Percentiles rank a stretch among this genome's conserved stretches.
These are phyloP conservation scores for Spea hammondii DNA, from an alignment of 2,797 vertebrate genomes.

Conservation along the genomic window DNA sequence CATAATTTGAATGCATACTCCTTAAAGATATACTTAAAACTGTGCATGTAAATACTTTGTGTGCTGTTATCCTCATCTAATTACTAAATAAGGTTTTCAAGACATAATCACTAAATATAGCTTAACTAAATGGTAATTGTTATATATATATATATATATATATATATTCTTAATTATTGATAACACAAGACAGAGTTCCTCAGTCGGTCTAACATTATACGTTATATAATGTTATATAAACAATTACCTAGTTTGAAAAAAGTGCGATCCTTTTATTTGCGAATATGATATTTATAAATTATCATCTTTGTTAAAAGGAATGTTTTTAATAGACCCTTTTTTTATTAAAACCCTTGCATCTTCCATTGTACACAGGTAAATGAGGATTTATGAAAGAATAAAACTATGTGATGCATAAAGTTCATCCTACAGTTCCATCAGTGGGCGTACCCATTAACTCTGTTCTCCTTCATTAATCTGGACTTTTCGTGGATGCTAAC, in stretches of 20 bases:
- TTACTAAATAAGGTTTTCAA: too few species aligned
- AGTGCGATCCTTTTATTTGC: background rate
- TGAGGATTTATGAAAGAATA: constrained; percentile 40
- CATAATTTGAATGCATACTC: too few species aligned
- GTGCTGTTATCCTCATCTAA: too few species aligned
- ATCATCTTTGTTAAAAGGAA: too few species aligned
- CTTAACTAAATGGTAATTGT: too few species aligned
- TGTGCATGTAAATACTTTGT: too few species aligned
- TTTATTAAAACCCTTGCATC: background rate
- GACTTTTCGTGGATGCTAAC: constrained; percentile 28
- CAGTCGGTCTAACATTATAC: too few species aligned
- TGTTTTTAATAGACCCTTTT: background rate
- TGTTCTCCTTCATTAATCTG: constrained; percentile 43
- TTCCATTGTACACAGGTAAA: constrained; percentile 12
- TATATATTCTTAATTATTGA: too few species aligned
- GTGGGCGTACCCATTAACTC: constrained; percentile 44
- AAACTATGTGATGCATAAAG: constrained; percentile 43
- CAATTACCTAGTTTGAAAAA: background rate
- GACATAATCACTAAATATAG: too few species aligned
- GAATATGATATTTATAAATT: background rate
- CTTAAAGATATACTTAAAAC: too few species aligned
- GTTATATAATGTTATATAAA: background rate
- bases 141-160: too few species aligned
- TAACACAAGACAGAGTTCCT: too few species aligned
- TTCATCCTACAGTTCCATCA: constrained; percentile 43